Base-by-base conservation (phyloP, 1,140 invertebrate genomes). In the Zaprionus taronus region DNA sequence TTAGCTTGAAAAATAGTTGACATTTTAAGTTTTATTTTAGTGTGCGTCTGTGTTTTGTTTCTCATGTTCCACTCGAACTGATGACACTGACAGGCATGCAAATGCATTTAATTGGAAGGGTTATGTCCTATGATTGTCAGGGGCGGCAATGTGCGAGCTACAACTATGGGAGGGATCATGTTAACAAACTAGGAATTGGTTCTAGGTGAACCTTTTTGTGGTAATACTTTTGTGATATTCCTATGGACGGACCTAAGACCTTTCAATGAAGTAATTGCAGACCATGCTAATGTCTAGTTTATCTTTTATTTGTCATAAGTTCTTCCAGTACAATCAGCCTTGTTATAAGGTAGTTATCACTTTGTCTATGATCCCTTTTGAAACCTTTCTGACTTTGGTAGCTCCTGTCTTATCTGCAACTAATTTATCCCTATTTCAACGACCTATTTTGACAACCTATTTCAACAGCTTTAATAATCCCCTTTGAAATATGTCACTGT, bases 71-170 rank as follows among this genome's bases (percentile, higher is more conserved):
- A 70, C 70, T 51, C 20, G 47, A 51, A 9, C 47, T 61, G 79
- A 80, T 82, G 86, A 90, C 82, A 89, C 63, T 77, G 85, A 82
- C 85, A 90, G 85, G 81, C 82, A 70, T 80, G 81, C 86, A 89
- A 89, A 91, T 74, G 79, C 85, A 80, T 85, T 90, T 90, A 90
- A 89, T 90, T 89, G 85, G 58, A 61, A 60, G 57, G 72, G 65
- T 34, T 65, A 38, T 75, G 72, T 61, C 36, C 56, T n/a, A 28
- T 28, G 58, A 17, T 47, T 9, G 11, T 12, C 34, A 51, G 20
- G 3, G 20, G 20, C 17, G 47, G 17, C 17, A 20, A 4, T 2
- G 4, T 1, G 17, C 17, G 2, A 22, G 20, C 6, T 7, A 9
- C 47, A 11, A 49, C 4, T 11, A 11, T 49, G 4, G n/a, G 17